These are phyloP conservation scores for Drosophila athabasca DNA, from an alignment of 1,140 invertebrate genomes.

Conservation along the genomic window DNA sequence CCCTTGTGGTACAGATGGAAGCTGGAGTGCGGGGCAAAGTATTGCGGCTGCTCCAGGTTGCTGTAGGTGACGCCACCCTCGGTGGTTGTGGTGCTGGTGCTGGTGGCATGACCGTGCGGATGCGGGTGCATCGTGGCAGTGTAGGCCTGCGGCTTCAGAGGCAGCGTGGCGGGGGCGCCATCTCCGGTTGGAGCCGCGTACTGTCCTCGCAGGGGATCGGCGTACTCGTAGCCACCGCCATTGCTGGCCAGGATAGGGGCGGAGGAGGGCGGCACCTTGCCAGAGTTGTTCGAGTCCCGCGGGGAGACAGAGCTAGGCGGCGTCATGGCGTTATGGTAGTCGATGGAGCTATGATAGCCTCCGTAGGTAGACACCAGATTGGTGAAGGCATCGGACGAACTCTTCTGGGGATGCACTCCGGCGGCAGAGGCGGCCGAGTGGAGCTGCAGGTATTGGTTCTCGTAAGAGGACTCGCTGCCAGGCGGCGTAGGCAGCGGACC, in stretches of 20 bases:
- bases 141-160: constrained; percentile 95
- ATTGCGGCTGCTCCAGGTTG: constrained; percentile 91
- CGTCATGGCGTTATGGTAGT: constrained; percentile 96
- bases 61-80: constrained; percentile 86
- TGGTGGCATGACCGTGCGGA: constrained; percentile 83
- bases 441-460: constrained; percentile 88
- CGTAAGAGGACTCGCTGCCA: constrained; percentile 91
- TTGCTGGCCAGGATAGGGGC: constrained; percentile 86
- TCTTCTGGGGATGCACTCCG: constrained; percentile 71
- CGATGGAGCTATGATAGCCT: constrained; percentile 87
- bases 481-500: constrained; percentile 94
- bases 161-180: constrained; percentile 87
- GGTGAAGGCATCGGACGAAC: constrained; percentile 85
- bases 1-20: constrained; percentile 94
- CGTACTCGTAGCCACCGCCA: constrained; percentile 74
- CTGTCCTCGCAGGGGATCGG: constrained; percentile 71
- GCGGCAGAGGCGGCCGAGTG: constrained; percentile 85
- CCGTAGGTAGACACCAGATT: constrained; percentile 87
- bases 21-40: constrained; percentile 91
- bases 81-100: constrained; percentile 83
- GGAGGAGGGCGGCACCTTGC: constrained; percentile 88
- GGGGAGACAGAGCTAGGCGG: constrained; percentile 97
- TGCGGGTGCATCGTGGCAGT: constrained; percentile 85
- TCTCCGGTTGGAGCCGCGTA: constrained; percentile 79
- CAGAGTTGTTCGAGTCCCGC: constrained; percentile 86